Evolutionary conservation across 2,888 invertebrate species (phyloP).

Genomic region (Lasioglossum calceatum): DNA sequence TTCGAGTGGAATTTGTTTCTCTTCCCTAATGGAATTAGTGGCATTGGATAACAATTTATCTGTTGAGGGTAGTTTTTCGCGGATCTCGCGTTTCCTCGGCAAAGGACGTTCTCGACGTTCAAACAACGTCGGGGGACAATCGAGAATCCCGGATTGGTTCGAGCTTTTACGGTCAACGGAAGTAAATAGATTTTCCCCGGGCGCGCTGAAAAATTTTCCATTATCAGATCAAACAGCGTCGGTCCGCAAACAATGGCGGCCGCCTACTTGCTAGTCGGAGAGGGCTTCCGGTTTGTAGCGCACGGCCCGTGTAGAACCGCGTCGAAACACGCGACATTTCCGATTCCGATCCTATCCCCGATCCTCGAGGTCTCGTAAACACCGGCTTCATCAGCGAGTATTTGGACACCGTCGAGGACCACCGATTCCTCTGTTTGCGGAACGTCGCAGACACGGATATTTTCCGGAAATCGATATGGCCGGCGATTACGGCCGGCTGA

Average conservation of each 20-base stretch:
- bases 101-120: neutral
- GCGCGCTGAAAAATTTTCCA: conserved; percentile 1
- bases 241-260: neutral
- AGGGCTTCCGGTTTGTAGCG: neutral
- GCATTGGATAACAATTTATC: no score
- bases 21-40: no score
- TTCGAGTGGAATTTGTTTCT: no score
- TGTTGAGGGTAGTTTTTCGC: neutral
- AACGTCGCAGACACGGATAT: neutral
- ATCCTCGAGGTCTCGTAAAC: conserved; percentile 22
- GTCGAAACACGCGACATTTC: neutral
- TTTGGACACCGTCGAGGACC: conserved; percentile 31
- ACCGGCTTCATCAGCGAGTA: conserved; percentile 30
- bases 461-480: conserved; percentile 17
- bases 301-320: neutral
- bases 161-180: conserved; percentile 11
- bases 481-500: neutral
- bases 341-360: neutral
- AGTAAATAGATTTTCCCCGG: neutral
- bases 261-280: neutral
- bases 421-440: conserved; percentile 23
- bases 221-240: conserved; percentile 1
- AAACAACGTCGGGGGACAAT: neutral
- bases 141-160: neutral
- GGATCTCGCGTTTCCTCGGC: neutral